A percentile compares a stretch with the other conserved stretches of the same genome.
These are phyloP conservation scores for Eumaeus atala DNA, from an alignment of 1,140 invertebrate genomes.

Conservation along the genomic window DNA sequence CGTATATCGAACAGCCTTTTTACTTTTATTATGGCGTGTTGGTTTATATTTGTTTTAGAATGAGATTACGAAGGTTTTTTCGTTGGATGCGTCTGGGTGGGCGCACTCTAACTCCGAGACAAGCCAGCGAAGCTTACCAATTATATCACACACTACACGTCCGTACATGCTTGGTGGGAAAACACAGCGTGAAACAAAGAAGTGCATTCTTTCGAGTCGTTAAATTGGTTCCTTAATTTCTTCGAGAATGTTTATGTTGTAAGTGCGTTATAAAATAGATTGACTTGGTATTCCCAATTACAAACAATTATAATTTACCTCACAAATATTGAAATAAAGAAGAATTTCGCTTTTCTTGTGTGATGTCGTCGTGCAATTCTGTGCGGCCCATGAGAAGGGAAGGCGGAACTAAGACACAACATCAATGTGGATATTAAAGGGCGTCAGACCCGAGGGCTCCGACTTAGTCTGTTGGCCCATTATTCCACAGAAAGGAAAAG, in stretches of 20 bases:
- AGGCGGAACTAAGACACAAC: no score
- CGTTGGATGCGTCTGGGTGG: constrained; percentile 53
- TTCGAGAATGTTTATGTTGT: constrained; percentile 15
- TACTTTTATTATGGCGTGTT: constrained; percentile 67
- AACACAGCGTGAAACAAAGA: constrained; percentile 52
- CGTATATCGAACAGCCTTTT: constrained; percentile 59
- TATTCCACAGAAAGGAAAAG: no score
- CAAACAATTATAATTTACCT: no score
- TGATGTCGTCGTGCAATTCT: no score
- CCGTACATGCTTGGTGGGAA: constrained; percentile 36
- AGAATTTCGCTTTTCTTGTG: no score
- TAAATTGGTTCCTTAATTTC: constrained; percentile 37
- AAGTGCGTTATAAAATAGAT: constrained; percentile 15
- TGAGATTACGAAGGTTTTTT: constrained; percentile 61
- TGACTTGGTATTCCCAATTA: no score
- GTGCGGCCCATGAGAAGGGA: no score
- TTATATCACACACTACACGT: constrained; percentile 31
- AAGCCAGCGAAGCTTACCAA: constrained; percentile 53
- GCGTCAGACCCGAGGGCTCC: no score
- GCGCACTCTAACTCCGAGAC: constrained; percentile 45
- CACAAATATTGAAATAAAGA: no score
- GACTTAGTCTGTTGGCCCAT: no score
- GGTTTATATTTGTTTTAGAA: constrained; percentile 66
- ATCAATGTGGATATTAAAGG: no score
- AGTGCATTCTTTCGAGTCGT: constrained; percentile 47